Evolutionary conservation across 2,797 vertebrate genomes (phyloP).

Genomic region (Melanotaenia parkinsoni): DNA sequence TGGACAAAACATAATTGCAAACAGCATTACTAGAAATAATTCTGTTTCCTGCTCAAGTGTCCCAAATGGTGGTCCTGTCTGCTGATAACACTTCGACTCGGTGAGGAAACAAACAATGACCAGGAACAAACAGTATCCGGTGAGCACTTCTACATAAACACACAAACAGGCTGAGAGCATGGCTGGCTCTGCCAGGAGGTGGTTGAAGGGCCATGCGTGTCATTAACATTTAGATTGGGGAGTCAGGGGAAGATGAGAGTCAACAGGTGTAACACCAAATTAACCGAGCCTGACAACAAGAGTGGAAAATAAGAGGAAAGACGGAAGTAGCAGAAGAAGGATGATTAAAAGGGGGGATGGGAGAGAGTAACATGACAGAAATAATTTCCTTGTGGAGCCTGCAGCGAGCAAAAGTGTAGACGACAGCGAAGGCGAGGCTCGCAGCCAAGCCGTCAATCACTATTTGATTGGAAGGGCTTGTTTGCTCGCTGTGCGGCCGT

Average conservation of each 20-base stretch:
- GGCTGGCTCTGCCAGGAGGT: conserved; percentile 3
- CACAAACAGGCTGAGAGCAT: conserved; percentile 15
- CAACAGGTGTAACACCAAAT: conserved; percentile 66
- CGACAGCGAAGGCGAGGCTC: conserved; percentile 56
- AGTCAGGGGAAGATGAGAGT: conserved; percentile 43
- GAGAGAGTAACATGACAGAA: conserved; percentile 46
- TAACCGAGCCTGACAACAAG: conserved; percentile 47
- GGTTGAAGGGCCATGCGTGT: conserved; percentile 25
- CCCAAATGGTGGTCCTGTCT: conserved; percentile 14
- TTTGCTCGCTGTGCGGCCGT: conserved; percentile 46
- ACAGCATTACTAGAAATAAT: conserved; percentile 13
- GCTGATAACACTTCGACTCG: conserved; percentile 30
- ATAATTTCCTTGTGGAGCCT: conserved; percentile 54
- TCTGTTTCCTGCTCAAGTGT: conserved; percentile 23
- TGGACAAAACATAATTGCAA: conserved; percentile 8
- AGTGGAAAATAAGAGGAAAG: conserved; percentile 58
- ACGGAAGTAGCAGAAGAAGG: conserved; percentile 33
- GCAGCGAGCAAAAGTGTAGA: conserved; percentile 53
- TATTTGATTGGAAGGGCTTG: conserved; percentile 55
- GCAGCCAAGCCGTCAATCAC: conserved; percentile 58
- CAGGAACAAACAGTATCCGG: conserved; percentile 25
- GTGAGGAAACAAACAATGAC: conserved; percentile 27
- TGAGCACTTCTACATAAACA: conserved; percentile 31
- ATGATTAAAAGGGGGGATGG: conserved; percentile 53
- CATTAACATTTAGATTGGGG: conserved; percentile 81